These are phyloP conservation scores for Cryptocephalus primarius DNA, from an alignment of 2,888 invertebrate genomes.

Conservation along the genomic window DNA sequence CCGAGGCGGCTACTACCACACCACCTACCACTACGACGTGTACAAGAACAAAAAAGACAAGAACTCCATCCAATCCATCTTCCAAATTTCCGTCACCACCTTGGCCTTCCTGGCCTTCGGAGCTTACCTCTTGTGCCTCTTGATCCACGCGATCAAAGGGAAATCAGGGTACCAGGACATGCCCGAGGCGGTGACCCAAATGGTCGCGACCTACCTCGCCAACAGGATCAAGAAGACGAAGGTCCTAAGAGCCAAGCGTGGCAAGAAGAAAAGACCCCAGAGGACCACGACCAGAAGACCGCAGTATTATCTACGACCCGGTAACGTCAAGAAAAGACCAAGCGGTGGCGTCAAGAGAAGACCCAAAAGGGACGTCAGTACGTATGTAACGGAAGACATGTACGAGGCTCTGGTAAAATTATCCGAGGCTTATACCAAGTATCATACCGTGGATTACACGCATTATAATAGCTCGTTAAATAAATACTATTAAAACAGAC, in stretches of 20 bases:
- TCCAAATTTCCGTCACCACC: constrained; percentile 67
- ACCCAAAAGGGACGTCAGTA: constrained; percentile 20
- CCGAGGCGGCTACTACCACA: constrained; percentile 19
- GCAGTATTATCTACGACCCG: neutral
- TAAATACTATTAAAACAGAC: no score
- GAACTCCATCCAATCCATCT: constrained; percentile 52
- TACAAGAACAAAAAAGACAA: constrained; percentile 39
- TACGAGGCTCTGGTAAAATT: constrained; percentile 42
- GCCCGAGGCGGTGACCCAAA: constrained; percentile 25
- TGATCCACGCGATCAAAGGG: constrained; percentile 62
- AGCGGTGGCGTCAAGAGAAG: constrained; percentile 5
- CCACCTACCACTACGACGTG: constrained; percentile 17
- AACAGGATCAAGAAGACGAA: constrained; percentile 14
- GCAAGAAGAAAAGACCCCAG: neutral
- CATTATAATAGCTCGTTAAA: constrained; percentile 14
- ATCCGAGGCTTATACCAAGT: constrained; percentile 47
- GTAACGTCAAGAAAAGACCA: constrained; percentile 4
- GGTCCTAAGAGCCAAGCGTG: constrained; percentile 4
- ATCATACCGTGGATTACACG: constrained; percentile 30
- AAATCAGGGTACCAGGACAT: constrained; percentile 37
- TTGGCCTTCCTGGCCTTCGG: constrained; percentile 76
- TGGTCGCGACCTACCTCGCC: constrained; percentile 22
- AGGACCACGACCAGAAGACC: constrained; percentile 4
- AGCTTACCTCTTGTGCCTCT: constrained; percentile 67
- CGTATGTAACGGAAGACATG: constrained; percentile 35